A percentile compares a stretch with the other conserved stretches of the same genome.
These are phyloP conservation scores for Microctenopoma stevenorrisi DNA, from an alignment of 2,797 vertebrate species.

Conservation along the genomic window DNA sequence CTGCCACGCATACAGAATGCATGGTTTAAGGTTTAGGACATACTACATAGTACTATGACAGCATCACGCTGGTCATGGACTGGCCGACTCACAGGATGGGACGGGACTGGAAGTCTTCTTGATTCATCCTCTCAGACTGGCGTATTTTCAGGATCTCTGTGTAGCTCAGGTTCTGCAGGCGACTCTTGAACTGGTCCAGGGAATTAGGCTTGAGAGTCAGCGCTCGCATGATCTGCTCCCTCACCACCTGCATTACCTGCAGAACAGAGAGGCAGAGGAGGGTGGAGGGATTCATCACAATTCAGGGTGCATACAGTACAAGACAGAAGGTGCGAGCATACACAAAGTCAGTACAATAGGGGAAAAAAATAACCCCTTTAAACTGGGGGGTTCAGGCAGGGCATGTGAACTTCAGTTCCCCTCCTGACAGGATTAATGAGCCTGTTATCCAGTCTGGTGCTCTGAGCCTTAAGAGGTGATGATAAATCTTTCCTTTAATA, in stretches of 20 bases:
- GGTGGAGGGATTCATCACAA: conserved; percentile 6
- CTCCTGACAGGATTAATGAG: conserved; percentile 51
- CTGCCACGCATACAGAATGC: not conserved
- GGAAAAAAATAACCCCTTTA: conserved; percentile 18
- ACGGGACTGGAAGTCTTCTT: conserved; percentile 99
- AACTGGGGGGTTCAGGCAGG: conserved; percentile 7
- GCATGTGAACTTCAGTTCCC: conserved; percentile 34
- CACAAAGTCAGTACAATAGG: not conserved
- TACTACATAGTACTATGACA: not conserved
- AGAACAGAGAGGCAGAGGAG: conserved; percentile 32
- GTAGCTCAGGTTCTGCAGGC: conserved; percentile 99
- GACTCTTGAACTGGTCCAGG: conserved; percentile 99
- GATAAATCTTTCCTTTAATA: not conserved
- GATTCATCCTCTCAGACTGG: conserved; percentile 99
- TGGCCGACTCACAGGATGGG: conserved; percentile 92
- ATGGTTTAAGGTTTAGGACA: not conserved
- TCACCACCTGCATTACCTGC: conserved; percentile 99
- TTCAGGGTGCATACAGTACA: not conserved
- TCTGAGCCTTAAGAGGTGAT: conserved; percentile 37
- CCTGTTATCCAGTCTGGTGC: conserved; percentile 56
- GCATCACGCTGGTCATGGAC: not conserved
- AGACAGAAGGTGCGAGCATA: not conserved
- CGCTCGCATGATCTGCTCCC: conserved; percentile 99
- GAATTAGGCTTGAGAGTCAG: conserved; percentile 99
- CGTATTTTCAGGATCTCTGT: conserved; percentile 99